These are phyloP conservation scores for Hybos culiciformis DNA, from an alignment of 2,888 invertebrate species.

Conservation along the genomic window DNA sequence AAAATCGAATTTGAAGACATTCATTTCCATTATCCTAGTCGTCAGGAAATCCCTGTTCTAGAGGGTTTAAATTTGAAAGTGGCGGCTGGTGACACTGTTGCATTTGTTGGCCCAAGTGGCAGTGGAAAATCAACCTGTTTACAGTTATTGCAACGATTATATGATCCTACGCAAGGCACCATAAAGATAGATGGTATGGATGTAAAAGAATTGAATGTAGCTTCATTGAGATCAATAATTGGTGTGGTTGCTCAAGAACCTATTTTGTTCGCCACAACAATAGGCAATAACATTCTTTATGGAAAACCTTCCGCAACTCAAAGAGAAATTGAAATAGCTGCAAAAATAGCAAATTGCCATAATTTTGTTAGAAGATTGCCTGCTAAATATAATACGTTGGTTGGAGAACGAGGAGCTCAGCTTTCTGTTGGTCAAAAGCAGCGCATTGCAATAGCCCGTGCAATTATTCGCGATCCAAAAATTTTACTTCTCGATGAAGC, in stretches of 20 bases:
- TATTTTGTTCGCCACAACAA: slow-evolving; percentile 60
- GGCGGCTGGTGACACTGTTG: slow-evolving; percentile 46
- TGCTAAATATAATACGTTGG: slow-evolving; percentile 55
- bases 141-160: slow-evolving; percentile 56
- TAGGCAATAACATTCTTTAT: slow-evolving; percentile 47
- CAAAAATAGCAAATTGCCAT: slow-evolving; percentile 55
- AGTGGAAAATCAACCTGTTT: slow-evolving; percentile 65
- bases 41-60: slow-evolving; percentile 52
- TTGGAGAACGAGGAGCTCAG: slow-evolving; percentile 62
- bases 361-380: slow-evolving; percentile 54
- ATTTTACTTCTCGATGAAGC: slow-evolving; percentile 60
- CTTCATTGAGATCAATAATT: slow-evolving; percentile 54
- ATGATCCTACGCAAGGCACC: slow-evolving; percentile 41
- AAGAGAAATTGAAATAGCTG: slow-evolving; percentile 48
- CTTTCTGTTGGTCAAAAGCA: slow-evolving; percentile 66
- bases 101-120: slow-evolving; percentile 52
- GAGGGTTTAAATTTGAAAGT: slow-evolving; percentile 46
- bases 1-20: slow-evolving; percentile 50
- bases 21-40: slow-evolving; percentile 55
- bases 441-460: slow-evolving; percentile 65
- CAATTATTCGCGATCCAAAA: slow-evolving; percentile 53
- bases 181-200: slow-evolving; percentile 45
- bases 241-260: slow-evolving; percentile 75
- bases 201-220: slow-evolving; percentile 49
- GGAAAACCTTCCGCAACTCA: slow-evolving; percentile 49